These are phyloP conservation scores for Procavia capensis DNA, from an alignment of 2,113 vertebrate genomes.

Conservation along the genomic window DNA sequence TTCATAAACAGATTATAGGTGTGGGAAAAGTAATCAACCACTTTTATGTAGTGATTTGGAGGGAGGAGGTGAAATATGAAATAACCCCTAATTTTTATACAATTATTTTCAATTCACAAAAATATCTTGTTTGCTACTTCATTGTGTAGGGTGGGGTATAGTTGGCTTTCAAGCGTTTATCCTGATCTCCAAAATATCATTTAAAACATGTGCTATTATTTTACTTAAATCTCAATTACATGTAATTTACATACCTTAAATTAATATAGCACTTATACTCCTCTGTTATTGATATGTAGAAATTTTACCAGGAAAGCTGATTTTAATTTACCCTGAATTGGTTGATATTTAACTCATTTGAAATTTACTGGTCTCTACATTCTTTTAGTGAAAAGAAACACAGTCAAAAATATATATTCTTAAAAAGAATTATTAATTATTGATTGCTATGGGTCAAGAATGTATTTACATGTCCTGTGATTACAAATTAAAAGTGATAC, in stretches of 20 bases:
- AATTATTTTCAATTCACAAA: not conserved
- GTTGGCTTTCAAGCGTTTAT: not conserved
- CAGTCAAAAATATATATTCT: not conserved
- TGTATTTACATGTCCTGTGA: not conserved
- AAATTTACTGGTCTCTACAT: not conserved
- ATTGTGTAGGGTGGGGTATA: not conserved
- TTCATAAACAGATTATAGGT: not conserved
- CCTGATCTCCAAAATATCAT: not conserved
- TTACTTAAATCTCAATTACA: not conserved
- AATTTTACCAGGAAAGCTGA: not conserved
- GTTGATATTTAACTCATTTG: not conserved
- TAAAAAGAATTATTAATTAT: not conserved
- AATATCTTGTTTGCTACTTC: not conserved
- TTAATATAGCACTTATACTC: not conserved
- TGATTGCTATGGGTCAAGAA: not conserved
- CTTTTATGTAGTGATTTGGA: not conserved
- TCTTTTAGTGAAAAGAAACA: not conserved
- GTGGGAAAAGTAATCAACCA: not conserved
- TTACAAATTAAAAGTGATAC: not conserved
- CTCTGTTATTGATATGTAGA: not conserved
- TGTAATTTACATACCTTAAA: not conserved
- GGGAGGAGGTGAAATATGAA: not conserved
- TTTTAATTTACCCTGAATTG: not conserved
- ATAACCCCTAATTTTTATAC: not conserved
- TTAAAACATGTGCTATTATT: not conserved